Evolutionary conservation across 2,888 invertebrate genomes (phyloP).

Genomic region (Lapara coniferarum): DNA sequence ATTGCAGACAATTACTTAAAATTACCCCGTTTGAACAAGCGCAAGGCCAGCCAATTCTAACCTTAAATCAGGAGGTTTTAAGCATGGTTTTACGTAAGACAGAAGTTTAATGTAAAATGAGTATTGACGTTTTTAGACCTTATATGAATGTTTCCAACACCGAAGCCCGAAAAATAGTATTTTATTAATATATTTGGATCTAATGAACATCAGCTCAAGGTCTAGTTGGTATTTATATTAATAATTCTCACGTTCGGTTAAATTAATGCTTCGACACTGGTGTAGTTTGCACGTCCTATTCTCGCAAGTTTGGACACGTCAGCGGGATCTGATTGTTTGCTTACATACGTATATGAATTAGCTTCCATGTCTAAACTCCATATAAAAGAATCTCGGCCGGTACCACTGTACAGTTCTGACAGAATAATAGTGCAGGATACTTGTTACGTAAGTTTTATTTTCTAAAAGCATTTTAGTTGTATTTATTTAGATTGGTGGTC

Average conservation of each 20-base stretch:
- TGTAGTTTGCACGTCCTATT: constrained; percentile 55
- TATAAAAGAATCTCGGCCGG: constrained; percentile 63
- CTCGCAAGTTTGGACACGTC: constrained; percentile 46
- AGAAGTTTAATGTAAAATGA: not conserved
- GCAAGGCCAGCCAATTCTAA: no score
- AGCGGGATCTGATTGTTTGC: constrained; percentile 48
- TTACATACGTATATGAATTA: constrained; percentile 41
- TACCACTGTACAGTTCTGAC: constrained; percentile 51
- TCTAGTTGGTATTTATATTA: constrained; percentile 31
- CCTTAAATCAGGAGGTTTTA: no score
- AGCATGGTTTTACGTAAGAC: no score
- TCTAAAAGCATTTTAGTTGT: constrained; percentile 27
- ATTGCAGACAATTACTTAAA: no score
- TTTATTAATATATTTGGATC: not conserved
- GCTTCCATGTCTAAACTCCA: constrained; percentile 56
- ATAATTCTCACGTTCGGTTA: constrained; percentile 47
- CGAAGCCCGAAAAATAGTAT: not conserved
- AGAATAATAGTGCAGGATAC: constrained; percentile 44
- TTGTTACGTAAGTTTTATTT: constrained; percentile 45
- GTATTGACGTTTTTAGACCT: not conserved
- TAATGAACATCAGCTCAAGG: constrained; percentile 20
- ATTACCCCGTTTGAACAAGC: no score
- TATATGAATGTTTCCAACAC: not conserved
- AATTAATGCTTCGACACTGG: constrained; percentile 38
- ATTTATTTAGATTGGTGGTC: not conserved